Percentiles rank a stretch among this genome's conserved stretches.
phyloP scores from a whole-genome alignment of 2,797 vertebrate species.

The Synaphobranchus kaupii region DNA sequence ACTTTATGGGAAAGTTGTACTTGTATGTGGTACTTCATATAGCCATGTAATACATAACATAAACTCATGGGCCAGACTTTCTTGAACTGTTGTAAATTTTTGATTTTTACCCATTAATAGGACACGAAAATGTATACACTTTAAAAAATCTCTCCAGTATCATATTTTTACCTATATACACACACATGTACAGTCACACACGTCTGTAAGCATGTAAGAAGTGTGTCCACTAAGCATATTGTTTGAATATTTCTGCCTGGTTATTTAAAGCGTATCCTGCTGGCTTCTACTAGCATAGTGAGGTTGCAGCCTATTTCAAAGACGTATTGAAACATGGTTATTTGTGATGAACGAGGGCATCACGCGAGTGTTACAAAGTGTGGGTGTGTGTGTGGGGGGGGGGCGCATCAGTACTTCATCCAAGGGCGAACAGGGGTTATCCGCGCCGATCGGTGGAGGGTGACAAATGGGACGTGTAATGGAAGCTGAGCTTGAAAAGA shows the following conservation, averaged over 20 bases:
- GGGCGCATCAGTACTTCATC: slow-evolving; percentile 28
- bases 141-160: no score
- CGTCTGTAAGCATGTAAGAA: neutral
- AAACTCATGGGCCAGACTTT: no score
- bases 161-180: no score
- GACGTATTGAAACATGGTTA: slow-evolving; percentile 4
- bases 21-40: no score
- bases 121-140: no score
- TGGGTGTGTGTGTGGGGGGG: neutral
- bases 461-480: slow-evolving; percentile 43
- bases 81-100: no score
- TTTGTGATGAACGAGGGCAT: neutral
- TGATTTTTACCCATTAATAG: no score
- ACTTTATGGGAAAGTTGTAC: no score
- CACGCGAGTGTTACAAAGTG: neutral
- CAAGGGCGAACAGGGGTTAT: slow-evolving; percentile 27
- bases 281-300: slow-evolving; percentile 12
- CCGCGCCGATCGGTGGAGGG: slow-evolving; percentile 33
- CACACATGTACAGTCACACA: no score
- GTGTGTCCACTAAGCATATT: slow-evolving; percentile 21
- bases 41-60: no score
- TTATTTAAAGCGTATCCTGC: slow-evolving; percentile 25
- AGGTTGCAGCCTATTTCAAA: neutral
- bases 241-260: slow-evolving; percentile 25
- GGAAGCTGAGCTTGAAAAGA: slow-evolving; percentile 35